These are phyloP conservation scores for Athene noctua DNA, from an alignment of 2,113 vertebrate genomes.

Conservation along the genomic window DNA sequence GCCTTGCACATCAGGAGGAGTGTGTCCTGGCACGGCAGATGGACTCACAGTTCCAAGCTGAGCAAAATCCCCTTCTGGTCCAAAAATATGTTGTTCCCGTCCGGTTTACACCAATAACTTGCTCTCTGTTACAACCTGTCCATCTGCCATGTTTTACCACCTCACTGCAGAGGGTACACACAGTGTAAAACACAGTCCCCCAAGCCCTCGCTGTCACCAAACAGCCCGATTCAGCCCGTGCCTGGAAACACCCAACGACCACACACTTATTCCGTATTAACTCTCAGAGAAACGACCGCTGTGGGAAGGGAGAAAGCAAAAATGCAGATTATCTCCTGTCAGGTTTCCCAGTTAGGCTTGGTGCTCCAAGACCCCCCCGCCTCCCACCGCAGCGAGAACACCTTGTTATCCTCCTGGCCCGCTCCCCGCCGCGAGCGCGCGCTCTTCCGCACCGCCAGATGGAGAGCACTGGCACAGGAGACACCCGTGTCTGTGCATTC, in stretches of 20 bases:
- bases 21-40: background rate
- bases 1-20: background rate
- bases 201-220: background rate
- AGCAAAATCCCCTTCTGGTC: background rate
- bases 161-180: background rate
- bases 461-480: conserved; percentile 5
- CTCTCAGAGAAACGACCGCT: background rate
- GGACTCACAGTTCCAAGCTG: background rate
- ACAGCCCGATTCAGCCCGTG: background rate
- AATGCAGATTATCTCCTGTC: background rate
- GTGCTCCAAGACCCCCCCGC: background rate
- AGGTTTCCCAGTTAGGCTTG: background rate
- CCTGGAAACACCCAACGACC: accelerated
- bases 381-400: background rate
- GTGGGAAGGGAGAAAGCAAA: background rate
- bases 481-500: background rate
- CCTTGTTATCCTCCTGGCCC: conserved; percentile 5
- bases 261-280: background rate
- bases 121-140: background rate
- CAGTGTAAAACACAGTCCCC: background rate
- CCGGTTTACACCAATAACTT: background rate
- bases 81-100: background rate
- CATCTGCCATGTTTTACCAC: background rate
- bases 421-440: background rate
- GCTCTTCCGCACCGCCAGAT: background rate